Conservation (phyloP, 2,888 invertebrate genomes). For the Tetragnatha montana region DNA sequence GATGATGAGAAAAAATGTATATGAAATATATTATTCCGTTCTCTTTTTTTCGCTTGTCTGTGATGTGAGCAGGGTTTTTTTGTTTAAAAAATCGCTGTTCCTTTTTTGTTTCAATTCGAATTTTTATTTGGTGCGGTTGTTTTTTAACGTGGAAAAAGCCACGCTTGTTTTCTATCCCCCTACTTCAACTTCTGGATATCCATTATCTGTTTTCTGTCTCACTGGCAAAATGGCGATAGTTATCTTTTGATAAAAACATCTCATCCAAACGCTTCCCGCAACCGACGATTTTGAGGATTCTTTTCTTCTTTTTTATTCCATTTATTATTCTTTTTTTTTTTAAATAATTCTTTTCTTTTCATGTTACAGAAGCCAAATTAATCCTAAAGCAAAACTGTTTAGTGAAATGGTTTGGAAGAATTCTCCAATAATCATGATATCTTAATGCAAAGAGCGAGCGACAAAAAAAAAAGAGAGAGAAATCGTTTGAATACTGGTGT, state of each 20-base stretch:
- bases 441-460: constrained; percentile 47
- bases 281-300: constrained; percentile 45
- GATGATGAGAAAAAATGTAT: constrained; percentile 22
- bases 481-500: constrained; percentile 47
- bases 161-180: constrained; percentile 5
- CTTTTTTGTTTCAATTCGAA: constrained; percentile 25
- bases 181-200: constrained; percentile 40
- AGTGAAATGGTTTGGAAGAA: constrained; percentile 59
- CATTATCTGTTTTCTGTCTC: constrained; percentile 70
- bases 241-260: constrained; percentile 70
- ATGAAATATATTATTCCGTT: constrained; percentile 61
- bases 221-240: constrained; percentile 68
- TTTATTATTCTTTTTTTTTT: background rate
- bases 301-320: constrained; percentile 16
- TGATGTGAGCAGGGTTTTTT: constrained; percentile 20
- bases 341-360: constrained; percentile 7
- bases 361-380: constrained; percentile 47
- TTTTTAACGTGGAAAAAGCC: constrained; percentile 44
- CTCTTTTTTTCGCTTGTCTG: constrained; percentile 20
- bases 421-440: constrained; percentile 65
- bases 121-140: constrained; percentile 47
- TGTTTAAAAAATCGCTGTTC: constrained; percentile 37
- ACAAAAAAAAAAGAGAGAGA: constrained; percentile 35
- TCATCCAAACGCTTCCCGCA: constrained; percentile 29
- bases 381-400: constrained; percentile 67